These are phyloP conservation scores for Paguma larvata DNA, from an alignment of 2,797 vertebrate genomes.

Conservation along the genomic window DNA sequence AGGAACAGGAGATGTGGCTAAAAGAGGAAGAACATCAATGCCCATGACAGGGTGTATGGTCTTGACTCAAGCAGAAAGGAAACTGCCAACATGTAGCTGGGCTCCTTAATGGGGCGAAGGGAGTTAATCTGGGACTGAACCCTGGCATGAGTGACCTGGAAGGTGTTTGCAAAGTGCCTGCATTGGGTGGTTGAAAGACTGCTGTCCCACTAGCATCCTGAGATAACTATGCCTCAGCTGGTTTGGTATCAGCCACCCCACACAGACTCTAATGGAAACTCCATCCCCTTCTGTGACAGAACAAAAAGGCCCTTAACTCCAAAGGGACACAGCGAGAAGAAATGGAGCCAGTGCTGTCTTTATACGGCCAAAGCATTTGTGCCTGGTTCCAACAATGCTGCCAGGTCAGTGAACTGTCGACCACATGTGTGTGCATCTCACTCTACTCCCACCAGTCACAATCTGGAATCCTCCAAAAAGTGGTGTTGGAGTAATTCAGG, in stretches of 20 bases:
- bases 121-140: background rate
- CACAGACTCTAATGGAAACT: background rate
- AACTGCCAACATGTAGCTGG: background rate
- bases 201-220: background rate
- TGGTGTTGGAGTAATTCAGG: background rate
- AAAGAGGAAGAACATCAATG: background rate
- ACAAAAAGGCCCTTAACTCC: background rate
- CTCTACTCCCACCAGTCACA: background rate
- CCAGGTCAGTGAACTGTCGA: background rate
- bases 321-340: background rate
- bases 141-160: background rate
- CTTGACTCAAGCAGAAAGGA: background rate
- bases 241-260: background rate
- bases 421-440: background rate
- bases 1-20: background rate
- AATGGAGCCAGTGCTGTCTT: background rate
- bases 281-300: background rate
- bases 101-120: background rate
- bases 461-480: background rate
- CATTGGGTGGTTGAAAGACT: background rate
- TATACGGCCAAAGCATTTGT: background rate
- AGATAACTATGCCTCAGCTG: background rate
- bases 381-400: background rate
- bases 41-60: background rate
- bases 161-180: background rate